Conservation (phyloP, 2,113 vertebrate genomes). For the Eurypyga helias region DNA sequence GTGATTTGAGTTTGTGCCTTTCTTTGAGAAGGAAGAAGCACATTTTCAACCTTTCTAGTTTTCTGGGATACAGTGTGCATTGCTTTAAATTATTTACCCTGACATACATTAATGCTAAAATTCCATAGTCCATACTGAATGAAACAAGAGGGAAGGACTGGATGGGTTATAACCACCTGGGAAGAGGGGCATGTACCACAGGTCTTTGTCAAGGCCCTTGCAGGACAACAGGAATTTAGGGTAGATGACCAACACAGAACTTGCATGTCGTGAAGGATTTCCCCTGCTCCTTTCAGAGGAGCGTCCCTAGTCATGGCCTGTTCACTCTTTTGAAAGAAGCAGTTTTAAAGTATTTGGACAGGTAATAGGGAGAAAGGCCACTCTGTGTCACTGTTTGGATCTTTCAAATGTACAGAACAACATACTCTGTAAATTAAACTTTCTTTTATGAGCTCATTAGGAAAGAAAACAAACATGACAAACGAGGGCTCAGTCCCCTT, state of each 20-base stretch:
- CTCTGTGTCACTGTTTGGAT: not conserved
- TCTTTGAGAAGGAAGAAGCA: constrained; percentile 12
- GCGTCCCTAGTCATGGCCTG: not conserved
- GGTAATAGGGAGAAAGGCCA: not conserved
- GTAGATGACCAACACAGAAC: not conserved
- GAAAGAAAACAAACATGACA: not conserved
- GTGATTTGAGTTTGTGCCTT: constrained; percentile 47
- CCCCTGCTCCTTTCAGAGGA: not conserved
- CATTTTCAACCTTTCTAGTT: constrained; percentile 10
- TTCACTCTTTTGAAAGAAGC: not conserved
- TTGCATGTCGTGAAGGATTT: not conserved
- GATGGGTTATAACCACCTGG: not conserved
- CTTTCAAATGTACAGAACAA: not conserved
- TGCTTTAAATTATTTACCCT: constrained; percentile 39
- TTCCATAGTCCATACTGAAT: not conserved
- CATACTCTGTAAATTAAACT: not conserved
- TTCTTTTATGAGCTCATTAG: not conserved
- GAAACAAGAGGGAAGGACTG: not conserved
- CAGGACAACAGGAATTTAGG: not conserved
- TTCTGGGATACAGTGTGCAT: not conserved
- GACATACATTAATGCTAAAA: not conserved
- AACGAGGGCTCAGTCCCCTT: not conserved
- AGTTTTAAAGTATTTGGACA: not conserved
- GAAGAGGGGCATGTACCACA: not conserved
- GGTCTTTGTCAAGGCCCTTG: not conserved